These are phyloP conservation scores for Laticauda colubrina DNA, from an alignment of 2,113 vertebrate genomes.

Conservation along the genomic window DNA sequence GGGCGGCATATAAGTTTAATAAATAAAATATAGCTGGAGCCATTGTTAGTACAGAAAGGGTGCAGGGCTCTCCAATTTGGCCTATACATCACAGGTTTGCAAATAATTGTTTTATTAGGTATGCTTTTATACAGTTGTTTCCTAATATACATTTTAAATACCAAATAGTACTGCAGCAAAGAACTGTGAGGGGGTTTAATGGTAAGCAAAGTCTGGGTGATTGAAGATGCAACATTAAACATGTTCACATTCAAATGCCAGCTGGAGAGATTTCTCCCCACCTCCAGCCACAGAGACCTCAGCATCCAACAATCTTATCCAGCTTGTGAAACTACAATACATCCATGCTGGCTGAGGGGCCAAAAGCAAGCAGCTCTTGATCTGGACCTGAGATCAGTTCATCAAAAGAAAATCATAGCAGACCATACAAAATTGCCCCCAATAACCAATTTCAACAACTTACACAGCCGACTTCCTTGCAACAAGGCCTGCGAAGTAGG, in stretches of 20 bases:
- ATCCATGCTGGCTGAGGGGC: slow-evolving; percentile 49
- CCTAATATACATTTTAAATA: neutral
- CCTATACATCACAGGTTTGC: neutral
- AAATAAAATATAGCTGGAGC: neutral
- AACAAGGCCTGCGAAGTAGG: slow-evolving; percentile 46
- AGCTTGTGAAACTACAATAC: slow-evolving; percentile 35
- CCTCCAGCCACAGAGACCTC: slow-evolving; percentile 61
- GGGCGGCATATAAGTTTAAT: neutral
- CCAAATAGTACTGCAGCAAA: neutral
- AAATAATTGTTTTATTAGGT: neutral
- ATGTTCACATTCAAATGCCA: neutral
- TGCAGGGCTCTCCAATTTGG: neutral
- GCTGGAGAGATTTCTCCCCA: slow-evolving; percentile 40
- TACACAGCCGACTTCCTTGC: slow-evolving; percentile 44
- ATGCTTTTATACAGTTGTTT: neutral
- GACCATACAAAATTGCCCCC: slow-evolving; percentile 60
- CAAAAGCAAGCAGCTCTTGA: slow-evolving; percentile 55
- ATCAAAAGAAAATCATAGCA: slow-evolving; percentile 54
- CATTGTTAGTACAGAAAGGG: neutral
- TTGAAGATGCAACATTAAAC: neutral
- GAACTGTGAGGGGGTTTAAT: neutral
- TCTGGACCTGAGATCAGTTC: slow-evolving; percentile 66
- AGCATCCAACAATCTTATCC: slow-evolving; percentile 27
- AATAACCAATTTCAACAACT: slow-evolving; percentile 45
- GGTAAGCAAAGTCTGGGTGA: neutral